A percentile compares a stretch with the other conserved stretches of the same genome.
Conservation (phyloP, 1,140 invertebrate genomes). For the Cylas formicarius region DNA sequence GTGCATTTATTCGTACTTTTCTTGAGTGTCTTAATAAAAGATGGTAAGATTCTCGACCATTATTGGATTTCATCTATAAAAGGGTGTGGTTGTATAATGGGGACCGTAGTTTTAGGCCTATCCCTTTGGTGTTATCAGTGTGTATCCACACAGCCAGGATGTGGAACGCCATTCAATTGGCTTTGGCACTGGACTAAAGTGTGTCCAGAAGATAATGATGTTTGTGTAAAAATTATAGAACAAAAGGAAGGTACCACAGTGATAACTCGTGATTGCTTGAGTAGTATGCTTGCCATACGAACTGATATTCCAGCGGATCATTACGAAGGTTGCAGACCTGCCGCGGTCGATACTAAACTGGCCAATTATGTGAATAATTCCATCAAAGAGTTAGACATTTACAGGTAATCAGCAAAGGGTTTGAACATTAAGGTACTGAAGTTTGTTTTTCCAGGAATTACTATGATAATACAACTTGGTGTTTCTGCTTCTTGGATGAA, state of each 20-base stretch:
- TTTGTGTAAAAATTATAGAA: slow-evolving; percentile 87
- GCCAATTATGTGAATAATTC: slow-evolving; percentile 83
- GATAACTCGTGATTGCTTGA: slow-evolving; percentile 81
- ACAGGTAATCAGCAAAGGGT: slow-evolving; percentile 49
- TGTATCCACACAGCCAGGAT: slow-evolving; percentile 81
- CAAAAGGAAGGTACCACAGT: slow-evolving; percentile 76
- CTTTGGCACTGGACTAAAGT: slow-evolving; percentile 60
- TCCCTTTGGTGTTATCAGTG: slow-evolving; percentile 82
- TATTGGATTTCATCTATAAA: too few relatives aligned
- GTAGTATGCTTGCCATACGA: slow-evolving; percentile 63
- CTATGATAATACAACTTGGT: slow-evolving; percentile 79
- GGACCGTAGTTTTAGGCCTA: slow-evolving; percentile 23
- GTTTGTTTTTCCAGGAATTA: slow-evolving; percentile 57
- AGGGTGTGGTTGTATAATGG: slow-evolving; percentile 11
- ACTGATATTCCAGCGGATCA: slow-evolving; percentile 87
- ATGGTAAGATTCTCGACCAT: not conserved
- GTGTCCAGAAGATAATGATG: slow-evolving; percentile 77
- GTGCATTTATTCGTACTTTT: too few relatives aligned
- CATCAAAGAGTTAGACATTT: slow-evolving; percentile 78
- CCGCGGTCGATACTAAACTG: slow-evolving; percentile 68
- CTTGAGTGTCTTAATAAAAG: not conserved
- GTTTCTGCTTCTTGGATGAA: slow-evolving; percentile 87
- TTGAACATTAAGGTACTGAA: too few relatives aligned
- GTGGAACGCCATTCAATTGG: slow-evolving; percentile 80
- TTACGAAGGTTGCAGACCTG: slow-evolving; percentile 80